Base-by-base conservation (phyloP, 2,797 vertebrate genomes). In the Dicrostonyx torquatus region DNA sequence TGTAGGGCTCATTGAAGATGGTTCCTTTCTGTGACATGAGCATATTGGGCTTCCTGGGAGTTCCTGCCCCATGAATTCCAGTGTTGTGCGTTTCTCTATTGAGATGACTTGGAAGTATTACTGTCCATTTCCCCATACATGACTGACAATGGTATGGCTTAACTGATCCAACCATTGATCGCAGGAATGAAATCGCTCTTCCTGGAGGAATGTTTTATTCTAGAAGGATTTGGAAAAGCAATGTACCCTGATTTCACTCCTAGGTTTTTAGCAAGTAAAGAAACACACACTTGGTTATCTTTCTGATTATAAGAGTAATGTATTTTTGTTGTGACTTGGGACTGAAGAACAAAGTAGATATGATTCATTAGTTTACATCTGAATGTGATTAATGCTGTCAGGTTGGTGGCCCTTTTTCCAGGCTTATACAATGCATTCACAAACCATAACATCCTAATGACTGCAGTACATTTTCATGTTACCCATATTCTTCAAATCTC, bases 271-370 rank as follows among this genome's bases (percentile, higher is more conserved):
- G 4, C 11, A 93, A 78, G 50, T 76, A 85, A 78, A 26, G 45
- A 40, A 45, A 50, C 20, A 66, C 76, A 55, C 9, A 4, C 6
- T 86, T 91, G 14, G 58, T 14, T 53, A n/a, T 62, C 83, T 92
- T 93, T 90, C 73, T 93, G 58, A 78, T 64, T 92, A 78, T 89
- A 91, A 90, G 95, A 13, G 22, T 87, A 60, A 43, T 13, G 68
- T 31, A 43, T 18, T 68, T 64, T 94, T 55, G 48, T 17, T 80
- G 11, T 88, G 83, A 48, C 80, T 37, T 66, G 50, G 7, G 3
- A 79, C 2, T 89, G 92, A 92, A 93, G 58, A 94, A 76, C 64
- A 29, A 94, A 92, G 15, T 86, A 90, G 82, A 79, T 79, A 60
- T 5, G 37, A 60, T 76, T 75, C 17, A 72, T 93, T 70, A 95